Conservation (phyloP, 2,113 vertebrate species). For the Miniopterus natalensis region DNA sequence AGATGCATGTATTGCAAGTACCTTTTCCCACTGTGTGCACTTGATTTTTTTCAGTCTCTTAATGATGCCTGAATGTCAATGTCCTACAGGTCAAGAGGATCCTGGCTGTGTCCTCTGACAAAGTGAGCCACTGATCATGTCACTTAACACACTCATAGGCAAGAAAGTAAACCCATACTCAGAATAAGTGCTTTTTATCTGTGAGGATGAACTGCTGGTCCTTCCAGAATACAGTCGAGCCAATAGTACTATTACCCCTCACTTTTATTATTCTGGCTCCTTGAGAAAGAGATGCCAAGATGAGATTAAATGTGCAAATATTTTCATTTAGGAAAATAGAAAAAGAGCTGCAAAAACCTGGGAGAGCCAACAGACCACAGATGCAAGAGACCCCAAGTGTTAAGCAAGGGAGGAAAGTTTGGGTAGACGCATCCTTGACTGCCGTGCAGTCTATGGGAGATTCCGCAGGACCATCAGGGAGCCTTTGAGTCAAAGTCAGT, state of each 20-base stretch:
- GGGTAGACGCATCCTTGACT: background rate
- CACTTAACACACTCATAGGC: background rate
- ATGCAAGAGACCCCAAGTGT: background rate
- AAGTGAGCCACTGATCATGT: background rate
- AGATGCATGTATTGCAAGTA: background rate
- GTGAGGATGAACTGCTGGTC: background rate
- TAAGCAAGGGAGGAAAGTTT: background rate
- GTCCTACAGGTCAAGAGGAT: background rate
- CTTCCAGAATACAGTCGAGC: background rate
- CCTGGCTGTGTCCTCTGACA: background rate
- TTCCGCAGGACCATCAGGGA: background rate
- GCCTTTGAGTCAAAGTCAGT: background rate
- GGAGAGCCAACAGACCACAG: background rate
- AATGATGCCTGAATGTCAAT: background rate
- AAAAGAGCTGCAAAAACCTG: background rate
- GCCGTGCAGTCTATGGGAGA: background rate
- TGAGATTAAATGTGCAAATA: background rate
- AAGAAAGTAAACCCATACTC: background rate
- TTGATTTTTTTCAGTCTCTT: background rate
- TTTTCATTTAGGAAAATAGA: constrained; percentile 27
- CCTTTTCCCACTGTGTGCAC: background rate
- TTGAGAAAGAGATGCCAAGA: constrained; percentile 37
- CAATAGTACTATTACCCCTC: background rate
- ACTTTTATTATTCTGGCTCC: background rate
- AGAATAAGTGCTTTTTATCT: background rate